Base-by-base conservation (phyloP, 2,888 invertebrate species). In the Microctonus brassicae region DNA sequence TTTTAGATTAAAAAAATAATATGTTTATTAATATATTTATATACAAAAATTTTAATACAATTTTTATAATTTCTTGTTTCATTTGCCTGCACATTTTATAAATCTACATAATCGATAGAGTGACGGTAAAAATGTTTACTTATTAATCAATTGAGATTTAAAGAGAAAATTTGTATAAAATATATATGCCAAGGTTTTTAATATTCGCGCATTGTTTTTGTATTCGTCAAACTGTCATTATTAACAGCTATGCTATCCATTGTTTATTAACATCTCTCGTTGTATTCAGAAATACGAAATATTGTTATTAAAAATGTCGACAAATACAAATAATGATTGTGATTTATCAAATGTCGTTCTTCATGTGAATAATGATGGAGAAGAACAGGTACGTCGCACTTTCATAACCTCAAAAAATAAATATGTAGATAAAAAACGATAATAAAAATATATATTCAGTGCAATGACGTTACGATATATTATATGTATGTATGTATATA, bases 261-360 rank as follows among this genome's bases (percentile, higher is more conserved):
- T 20, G 7, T 17, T 47, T 6, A 47, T 17, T 20, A n/a, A 47
- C 6, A 2, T 17, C 9, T 6, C 17, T n/a, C 17, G 17, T n/a
- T 47, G 47, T 7, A 6, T 7, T 17, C 17, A 17, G 17, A 17
- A 7, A 47, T 17, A 29, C 3, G 29, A 29, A 20, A 47, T 7
- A 17, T 47, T 47, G 47, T 17, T 62, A 73, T 39, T 24, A 80
- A 78, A 76, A 52, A 47, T 7, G 3, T 60, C 4, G 66, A 64
- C 6, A 73, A 34, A n/a, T n/a, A n/a, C n/a, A n/a, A 36, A 61
- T 17, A 69, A 73, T 9, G 17, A 13, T 13, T 72, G 75, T 22
- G 75, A 81, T 24, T 64, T 79, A 55, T 74, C 69, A 1, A 75
- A 81, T 11, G 66, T 81, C 53, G 47, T 74, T 47, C 63, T 80